Evolutionary conservation across 2,797 vertebrate genomes (phyloP), one percentile per base, ranked within the genome.

Genomic region (Gymnoscopelus braueri): DNA sequence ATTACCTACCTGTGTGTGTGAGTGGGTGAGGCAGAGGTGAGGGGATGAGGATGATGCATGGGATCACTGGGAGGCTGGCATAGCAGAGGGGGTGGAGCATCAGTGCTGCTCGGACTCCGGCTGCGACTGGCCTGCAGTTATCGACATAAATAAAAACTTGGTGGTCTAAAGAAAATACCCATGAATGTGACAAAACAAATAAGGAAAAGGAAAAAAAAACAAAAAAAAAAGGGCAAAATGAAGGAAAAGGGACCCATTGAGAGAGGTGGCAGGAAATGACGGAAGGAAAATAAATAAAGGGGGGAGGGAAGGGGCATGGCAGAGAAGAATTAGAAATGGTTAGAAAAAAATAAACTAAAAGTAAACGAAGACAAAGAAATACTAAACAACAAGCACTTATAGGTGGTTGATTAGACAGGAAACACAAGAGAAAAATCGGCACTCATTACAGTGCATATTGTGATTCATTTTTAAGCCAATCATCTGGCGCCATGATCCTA

Each of bases 121-220:
- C 80, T 93, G 93, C 70, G 93, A 95, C 82, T 95, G 94, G 94
- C 97, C 97, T 99, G 97, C 92, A 97, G 96, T 97, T 96, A 98
- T 97, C 78, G 96, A 98, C 95, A 98, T 94, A 98, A 98, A 98
- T 96, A 97, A 97, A 97, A 97, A 96, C 96, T 96, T 96, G 95
- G 96, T 96, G 94, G 96, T 96, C 95, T 96, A 96, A 96, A 93
- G 88, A 94, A 91, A 92, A 93, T 93, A 95, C 94, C 93, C 94
- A 89, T 95, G 92, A 95, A 92, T 90, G 87, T 94, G 94, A 92
- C 91, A 86, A 91, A 95, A 90, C 39, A 44, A 44, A 44, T 44
- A 44, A 8, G 9, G 8, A 82, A 84, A 88, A 68, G 85, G 68
- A 59, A 39, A 62, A 67, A 63, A 63, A n/a, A 48, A 49, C 51